Percentiles rank a stretch among this genome's conserved stretches.
phyloP scores from a whole-genome alignment of 2,113 vertebrate species.

The Anhinga anhinga region DNA sequence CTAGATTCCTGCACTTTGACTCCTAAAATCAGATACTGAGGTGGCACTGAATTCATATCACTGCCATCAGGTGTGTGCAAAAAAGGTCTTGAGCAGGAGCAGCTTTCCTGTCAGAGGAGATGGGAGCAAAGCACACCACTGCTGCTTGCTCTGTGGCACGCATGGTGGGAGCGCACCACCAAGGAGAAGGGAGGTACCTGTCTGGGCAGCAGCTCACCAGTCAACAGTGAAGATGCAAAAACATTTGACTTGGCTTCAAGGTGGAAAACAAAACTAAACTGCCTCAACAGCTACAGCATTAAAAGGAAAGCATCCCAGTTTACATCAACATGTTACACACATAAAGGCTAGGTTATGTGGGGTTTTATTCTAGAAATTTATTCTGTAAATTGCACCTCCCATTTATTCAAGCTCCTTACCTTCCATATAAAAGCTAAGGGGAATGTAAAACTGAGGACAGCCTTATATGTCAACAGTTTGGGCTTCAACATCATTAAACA shows the following conservation, averaged over 20 bases:
- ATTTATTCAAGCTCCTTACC: background rate
- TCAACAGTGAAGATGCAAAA: background rate
- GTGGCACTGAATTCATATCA: background rate
- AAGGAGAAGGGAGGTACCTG: background rate
- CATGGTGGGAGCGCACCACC: background rate
- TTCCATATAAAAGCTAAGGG: background rate
- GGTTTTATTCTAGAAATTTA: background rate
- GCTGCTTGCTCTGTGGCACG: background rate
- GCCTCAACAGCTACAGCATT: background rate
- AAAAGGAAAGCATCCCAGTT: background rate
- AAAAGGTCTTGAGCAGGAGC: background rate
- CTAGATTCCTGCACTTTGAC: background rate
- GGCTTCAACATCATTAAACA: background rate
- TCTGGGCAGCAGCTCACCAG: background rate
- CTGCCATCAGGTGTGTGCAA: background rate
- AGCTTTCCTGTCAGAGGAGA: background rate
- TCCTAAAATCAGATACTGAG: background rate
- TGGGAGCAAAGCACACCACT: background rate
- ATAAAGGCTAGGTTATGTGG: background rate
- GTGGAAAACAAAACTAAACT: background rate
- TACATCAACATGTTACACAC: rapidly evolving
- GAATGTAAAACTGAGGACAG: background rate
- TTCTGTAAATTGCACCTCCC: background rate
- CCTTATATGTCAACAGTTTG: background rate
- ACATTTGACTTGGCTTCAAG: background rate